Evolutionary conservation across 1,140 invertebrate genomes (phyloP), one percentile per base, ranked within the genome.

Genomic region (Rhizoglyphus robini): DNA sequence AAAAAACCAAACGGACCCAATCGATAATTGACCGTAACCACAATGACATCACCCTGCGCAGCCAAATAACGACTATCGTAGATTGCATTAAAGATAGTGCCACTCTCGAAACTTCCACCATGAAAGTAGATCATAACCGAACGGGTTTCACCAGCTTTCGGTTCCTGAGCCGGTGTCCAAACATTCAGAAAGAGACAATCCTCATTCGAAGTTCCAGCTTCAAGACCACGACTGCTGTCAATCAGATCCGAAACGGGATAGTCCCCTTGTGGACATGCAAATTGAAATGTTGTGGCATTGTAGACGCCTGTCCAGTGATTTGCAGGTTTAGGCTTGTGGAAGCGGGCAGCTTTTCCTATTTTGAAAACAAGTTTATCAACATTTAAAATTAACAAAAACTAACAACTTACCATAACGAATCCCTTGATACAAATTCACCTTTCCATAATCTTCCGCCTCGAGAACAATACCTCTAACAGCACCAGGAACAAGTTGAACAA

Each of bases 11-110:
- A 80, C 13, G 87, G 87, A 20, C 90, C 88, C 5, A 95, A 83
- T 62, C 93, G 82, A 75, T 97, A 96, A 74, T 96, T 91, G 83
- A 96, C 90, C 36, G 90, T 88, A 4, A 95, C 91, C 65, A 96
- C 79, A 57, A 98, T 88, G 18, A 97, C 82, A 71, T 96, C 86
- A 73, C 94, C 89, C 77, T 93, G 88, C 1, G 87, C 86, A 0
- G 89, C 90, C 36, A 98, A 77, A 72, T 86, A 87, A 68, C 79
- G 77, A 61, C 84, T 88, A 78, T 97, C 91, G 77, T 98, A 97
- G 15, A 96, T 84, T 75, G 96, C 90, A 68, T 96, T 79, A 30
- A 60, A 66, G 2, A 60, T 63, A 18, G 65, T 27, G 91, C 94
- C 92, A 38, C 30, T 60, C 27, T 30, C 30, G 27, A 60, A 60